Evolutionary conservation across 2,888 invertebrate genomes (phyloP).

Genomic region (Thymelicus sylvestris): DNA sequence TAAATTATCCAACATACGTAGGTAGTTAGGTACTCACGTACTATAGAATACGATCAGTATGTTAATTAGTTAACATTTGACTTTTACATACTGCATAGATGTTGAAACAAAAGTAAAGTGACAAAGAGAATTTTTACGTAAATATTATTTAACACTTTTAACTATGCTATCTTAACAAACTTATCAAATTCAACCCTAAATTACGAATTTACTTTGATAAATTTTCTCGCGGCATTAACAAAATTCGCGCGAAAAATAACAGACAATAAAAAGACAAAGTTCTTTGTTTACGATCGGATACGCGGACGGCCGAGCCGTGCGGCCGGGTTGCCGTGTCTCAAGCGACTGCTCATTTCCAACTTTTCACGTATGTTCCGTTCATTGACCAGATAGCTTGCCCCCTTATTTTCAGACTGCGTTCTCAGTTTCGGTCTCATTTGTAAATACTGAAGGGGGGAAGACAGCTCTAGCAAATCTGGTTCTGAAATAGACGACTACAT

Average conservation of each 20-base stretch:
- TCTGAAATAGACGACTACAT: background rate
- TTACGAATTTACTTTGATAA: background rate
- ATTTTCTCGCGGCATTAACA: conserved; percentile 35
- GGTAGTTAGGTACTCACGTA: conserved; percentile 12
- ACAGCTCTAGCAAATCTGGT: conserved; percentile 19
- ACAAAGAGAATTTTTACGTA: conserved; percentile 26
- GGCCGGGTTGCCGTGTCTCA: conserved; percentile 43
- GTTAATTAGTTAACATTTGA: conserved; percentile 47
- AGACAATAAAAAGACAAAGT: conserved; percentile 41
- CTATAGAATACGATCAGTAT: conserved; percentile 15
- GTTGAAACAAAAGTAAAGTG: conserved; percentile 19
- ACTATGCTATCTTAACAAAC: conserved; percentile 16
- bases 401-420: conserved; percentile 43
- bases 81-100: conserved; percentile 36
- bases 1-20: conserved; percentile 21
- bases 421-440: conserved; percentile 39
- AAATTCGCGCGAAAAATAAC: conserved; percentile 34
- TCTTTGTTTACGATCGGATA: conserved; percentile 54
- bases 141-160: conserved; percentile 14
- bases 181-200: background rate
- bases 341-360: conserved; percentile 48
- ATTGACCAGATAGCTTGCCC: conserved; percentile 49
- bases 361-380: conserved; percentile 44
- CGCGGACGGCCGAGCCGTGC: conserved; percentile 47
- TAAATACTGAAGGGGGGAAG: conserved; percentile 25